Evolutionary conservation across 1,140 invertebrate genomes (phyloP), one percentile per base, ranked within the genome.

Genomic region (Drosophila ercepeae): DNA sequence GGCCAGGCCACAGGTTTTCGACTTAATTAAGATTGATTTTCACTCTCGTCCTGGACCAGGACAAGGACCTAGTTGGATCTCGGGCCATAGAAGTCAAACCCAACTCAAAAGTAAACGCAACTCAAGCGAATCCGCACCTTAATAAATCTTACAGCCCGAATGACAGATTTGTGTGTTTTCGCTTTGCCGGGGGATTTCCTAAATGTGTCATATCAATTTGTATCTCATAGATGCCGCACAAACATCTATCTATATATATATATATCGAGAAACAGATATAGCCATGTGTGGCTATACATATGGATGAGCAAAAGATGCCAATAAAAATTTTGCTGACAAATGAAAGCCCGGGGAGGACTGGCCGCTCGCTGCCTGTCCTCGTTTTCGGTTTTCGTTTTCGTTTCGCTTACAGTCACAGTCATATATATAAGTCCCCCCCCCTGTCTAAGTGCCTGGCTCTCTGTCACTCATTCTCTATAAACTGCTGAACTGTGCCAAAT

Each of bases 141-240:
- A 77, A 77, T 83, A 83, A 78, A 82, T 82, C 69, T 83, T 44
- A 52, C 32, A 27, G 60, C 57, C 63, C 69, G 69, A 60, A 64
- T 82, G 78, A 78, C 78, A 83, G 74, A 65, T 79, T 79, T 75
- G 42, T 70, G 58, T 75, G 46, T 49, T 64, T 75, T 52, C 54
- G 52, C 53, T 54, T 54, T 50, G 53, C 52, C 19, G 11, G 50
- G 41, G 23, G 50, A 41, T 75, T 44, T 42, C 27, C 77, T 63
- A 77, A 73, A 83, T 82, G 78, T 82, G 78, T 82, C 78, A 82
- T 82, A 78, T 82, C 78, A 77, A 82, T 83, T 82, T 77, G 75
- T 77, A 77, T 77, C 74, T 58, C 44, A 77, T 65, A 45, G 74
- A 71, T 76, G 32, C 55, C 29, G 19, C 29, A 27, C 9, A 50